Percentiles rank a stretch among this genome's conserved stretches.
Conservation (phyloP, 2,113 vertebrate species). For the Oryzias celebensis region DNA sequence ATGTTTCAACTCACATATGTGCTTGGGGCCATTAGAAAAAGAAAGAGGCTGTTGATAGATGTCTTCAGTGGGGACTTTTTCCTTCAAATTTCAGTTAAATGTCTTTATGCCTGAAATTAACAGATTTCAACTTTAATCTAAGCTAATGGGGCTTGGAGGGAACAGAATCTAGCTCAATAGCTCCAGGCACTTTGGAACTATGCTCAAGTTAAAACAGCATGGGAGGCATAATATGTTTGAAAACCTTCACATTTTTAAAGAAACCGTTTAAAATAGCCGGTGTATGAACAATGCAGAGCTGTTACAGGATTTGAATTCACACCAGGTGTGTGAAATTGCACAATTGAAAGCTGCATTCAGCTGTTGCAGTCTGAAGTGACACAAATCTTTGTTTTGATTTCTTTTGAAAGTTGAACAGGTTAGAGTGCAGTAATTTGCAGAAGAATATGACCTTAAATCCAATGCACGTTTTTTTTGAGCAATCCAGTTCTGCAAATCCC, state of each 20-base stretch:
- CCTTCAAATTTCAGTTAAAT: conserved; percentile 36
- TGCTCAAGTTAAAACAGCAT: conserved; percentile 24
- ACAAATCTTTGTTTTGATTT: too few species aligned
- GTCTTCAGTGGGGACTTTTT: conserved; percentile 24
- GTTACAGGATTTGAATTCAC: neutral
- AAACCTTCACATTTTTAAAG: conserved; percentile 12
- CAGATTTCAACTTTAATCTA: conserved; percentile 48
- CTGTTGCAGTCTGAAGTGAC: too few species aligned
- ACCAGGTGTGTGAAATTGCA: too few species aligned
- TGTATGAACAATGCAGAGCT: conserved; percentile 6
- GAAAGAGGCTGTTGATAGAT: conserved; percentile 24
- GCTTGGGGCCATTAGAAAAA: conserved; percentile 12
- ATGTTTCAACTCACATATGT: conserved; percentile 46
- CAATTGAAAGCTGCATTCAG: too few species aligned
- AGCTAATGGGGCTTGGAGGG: conserved; percentile 25
- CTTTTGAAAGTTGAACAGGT: too few species aligned
- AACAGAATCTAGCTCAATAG: conserved; percentile 26
- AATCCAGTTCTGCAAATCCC: too few species aligned
- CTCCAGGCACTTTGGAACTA: conserved; percentile 21
- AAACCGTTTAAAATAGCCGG: conserved; percentile 7
- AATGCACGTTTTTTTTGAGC: too few species aligned
- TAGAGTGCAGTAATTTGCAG: too few species aligned
- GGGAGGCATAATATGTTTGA: conserved; percentile 18
- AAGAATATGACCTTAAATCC: too few species aligned
- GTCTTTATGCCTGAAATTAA: conserved; percentile 26